These are phyloP conservation scores for Ornithoptera priamus DNA, from an alignment of 2,888 invertebrate species.

Conservation along the genomic window DNA sequence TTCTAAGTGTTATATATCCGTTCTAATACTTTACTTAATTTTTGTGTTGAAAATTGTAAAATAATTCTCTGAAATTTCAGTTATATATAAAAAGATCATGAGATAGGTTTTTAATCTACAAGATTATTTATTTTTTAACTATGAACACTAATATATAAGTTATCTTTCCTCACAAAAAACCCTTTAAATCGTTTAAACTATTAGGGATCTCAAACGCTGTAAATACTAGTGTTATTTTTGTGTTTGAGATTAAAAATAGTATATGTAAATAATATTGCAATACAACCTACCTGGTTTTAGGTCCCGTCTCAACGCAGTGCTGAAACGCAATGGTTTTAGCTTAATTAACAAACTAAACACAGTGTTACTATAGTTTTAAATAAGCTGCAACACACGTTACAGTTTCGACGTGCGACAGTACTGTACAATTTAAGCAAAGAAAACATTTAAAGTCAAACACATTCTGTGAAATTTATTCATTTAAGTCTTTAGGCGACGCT, in stretches of 20 bases:
- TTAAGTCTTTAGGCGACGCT: not conserved
- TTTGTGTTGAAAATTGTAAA: no score
- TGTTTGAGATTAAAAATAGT: not conserved
- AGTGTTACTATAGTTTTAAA: slow-evolving; percentile 12
- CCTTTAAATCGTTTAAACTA: not conserved
- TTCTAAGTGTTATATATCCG: no score
- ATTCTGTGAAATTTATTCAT: not conserved
- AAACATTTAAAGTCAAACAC: not conserved
- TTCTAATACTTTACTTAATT: no score
- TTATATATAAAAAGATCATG: no score
- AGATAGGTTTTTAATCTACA: no score
- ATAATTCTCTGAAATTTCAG: no score
- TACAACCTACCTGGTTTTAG: slow-evolving; percentile 19
- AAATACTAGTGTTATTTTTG: not conserved
- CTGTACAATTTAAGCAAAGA: not conserved
- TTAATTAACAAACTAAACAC: slow-evolving; percentile 26
- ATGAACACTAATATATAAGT: no score
- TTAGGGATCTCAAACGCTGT: not conserved
- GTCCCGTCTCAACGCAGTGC: not conserved
- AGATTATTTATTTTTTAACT: no score
- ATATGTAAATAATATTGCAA: not conserved
- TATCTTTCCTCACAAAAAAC: no score
- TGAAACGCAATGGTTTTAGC: slow-evolving; percentile 11
- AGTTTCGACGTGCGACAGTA: not conserved
- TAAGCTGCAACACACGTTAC: not conserved